phyloP scores from a whole-genome alignment of 2,113 vertebrate genomes.

The Nesogale talazaci region DNA sequence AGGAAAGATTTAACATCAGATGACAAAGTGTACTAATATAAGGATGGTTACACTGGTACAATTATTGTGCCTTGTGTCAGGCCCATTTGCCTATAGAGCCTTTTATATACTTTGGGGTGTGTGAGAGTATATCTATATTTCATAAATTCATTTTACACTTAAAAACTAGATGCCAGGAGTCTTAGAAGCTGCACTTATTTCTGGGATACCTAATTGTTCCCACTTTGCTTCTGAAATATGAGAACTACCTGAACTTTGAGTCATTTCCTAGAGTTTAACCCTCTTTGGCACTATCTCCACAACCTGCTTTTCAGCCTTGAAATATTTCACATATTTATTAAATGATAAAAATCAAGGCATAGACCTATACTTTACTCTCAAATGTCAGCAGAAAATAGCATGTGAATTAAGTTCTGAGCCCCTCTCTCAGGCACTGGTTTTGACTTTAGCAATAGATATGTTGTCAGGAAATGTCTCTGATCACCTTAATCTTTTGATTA shows the following conservation, averaged over 20 bases:
- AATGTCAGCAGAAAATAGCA: not conserved
- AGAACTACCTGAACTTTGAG: conserved; percentile 1
- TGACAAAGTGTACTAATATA: conserved; percentile 43
- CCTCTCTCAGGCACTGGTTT: not conserved
- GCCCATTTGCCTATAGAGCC: not conserved
- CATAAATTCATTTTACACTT: conserved; percentile 42
- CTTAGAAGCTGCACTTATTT: conserved; percentile 16
- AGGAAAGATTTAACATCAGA: conserved; percentile 58
- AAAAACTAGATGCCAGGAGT: conserved; percentile 32
- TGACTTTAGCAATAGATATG: not conserved
- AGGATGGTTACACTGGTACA: conserved; percentile 1
- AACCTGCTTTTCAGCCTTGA: not conserved
- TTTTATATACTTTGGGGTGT: not conserved
- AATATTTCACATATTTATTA: conserved; percentile 60
- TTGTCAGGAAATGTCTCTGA: conserved; percentile 6
- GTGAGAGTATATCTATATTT: not conserved
- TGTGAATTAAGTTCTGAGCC: not conserved
- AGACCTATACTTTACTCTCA: not conserved
- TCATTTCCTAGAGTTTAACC: not conserved
- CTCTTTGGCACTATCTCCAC: conserved; percentile 2
- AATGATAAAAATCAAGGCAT: conserved; percentile 46
- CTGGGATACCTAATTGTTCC: conserved; percentile 38
- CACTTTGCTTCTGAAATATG: not conserved
- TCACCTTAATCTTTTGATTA: conserved; percentile 44
- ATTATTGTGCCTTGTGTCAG: conserved; percentile 39